Evolutionary conservation across 2,888 invertebrate species (phyloP).

Genomic region (Micropterix aruncella): DNA sequence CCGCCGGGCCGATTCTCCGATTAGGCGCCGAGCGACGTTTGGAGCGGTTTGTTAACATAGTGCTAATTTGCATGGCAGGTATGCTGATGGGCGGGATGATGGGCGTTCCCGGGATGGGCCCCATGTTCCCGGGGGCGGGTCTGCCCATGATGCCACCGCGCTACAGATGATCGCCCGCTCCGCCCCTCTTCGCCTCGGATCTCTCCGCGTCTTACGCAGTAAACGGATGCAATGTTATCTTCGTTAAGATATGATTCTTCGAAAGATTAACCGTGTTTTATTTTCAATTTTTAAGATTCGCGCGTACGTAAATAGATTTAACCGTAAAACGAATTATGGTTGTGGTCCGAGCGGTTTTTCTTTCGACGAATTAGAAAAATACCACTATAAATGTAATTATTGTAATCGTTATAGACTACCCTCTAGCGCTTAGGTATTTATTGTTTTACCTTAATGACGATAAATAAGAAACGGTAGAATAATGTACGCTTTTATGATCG

Average conservation of each 20-base stretch:
- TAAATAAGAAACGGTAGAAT: not conserved
- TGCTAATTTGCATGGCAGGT: slow-evolving; percentile 3
- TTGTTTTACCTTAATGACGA: not conserved
- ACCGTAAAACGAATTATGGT: too few species aligned
- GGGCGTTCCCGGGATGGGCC: slow-evolving; percentile 32
- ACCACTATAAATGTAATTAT: too few species aligned
- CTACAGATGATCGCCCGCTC: slow-evolving; percentile 66
- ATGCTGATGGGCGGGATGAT: slow-evolving; percentile 31
- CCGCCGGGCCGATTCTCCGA: too few species aligned
- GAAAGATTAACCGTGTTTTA: too few species aligned
- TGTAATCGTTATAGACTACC: too few species aligned
- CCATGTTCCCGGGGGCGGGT: slow-evolving; percentile 30
- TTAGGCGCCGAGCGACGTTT: too few species aligned
- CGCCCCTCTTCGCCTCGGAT: slow-evolving; percentile 25
- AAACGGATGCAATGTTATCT: slow-evolving; percentile 1
- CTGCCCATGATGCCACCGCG: slow-evolving; percentile 70
- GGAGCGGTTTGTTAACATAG: too few species aligned
- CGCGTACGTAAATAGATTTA: too few species aligned
- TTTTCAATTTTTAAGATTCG: too few species aligned
- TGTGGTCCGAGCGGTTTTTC: too few species aligned
- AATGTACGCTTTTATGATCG: not conserved
- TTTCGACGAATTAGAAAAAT: too few species aligned
- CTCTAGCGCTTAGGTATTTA: not conserved
- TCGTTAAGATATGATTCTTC: too few species aligned
- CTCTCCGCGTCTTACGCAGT: slow-evolving; percentile 9